Evolutionary conservation across 2,888 invertebrate genomes (phyloP).

Genomic region (Netelia melanura): DNA sequence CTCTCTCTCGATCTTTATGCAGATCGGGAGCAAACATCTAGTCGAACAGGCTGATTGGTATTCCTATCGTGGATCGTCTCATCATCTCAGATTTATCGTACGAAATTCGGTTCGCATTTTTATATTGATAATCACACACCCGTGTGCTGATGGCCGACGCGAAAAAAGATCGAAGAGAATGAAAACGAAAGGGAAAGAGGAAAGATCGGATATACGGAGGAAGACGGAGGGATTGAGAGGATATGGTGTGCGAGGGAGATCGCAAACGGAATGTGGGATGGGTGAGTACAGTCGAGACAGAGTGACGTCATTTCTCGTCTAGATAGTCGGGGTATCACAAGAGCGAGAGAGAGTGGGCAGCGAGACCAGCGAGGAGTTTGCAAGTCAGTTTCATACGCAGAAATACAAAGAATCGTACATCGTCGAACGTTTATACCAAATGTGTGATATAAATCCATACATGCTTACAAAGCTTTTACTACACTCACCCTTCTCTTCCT

Average conservation of each 20-base stretch:
- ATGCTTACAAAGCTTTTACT: background rate
- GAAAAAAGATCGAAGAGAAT: conserved; percentile 55
- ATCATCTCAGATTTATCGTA: conserved; percentile 81
- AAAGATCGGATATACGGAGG: conserved; percentile 53
- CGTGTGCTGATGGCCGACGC: conserved; percentile 46
- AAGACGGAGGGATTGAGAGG: conserved; percentile 57
- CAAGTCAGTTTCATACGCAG: conserved; percentile 61
- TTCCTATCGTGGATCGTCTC: conserved; percentile 76
- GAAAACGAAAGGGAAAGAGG: conserved; percentile 62
- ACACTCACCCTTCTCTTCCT: too few relatives aligned
- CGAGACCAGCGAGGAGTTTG: conserved; percentile 63
- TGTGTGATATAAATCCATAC: conserved; percentile 5
- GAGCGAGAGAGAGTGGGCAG: conserved; percentile 75
- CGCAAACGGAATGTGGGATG: conserved; percentile 79
- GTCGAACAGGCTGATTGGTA: conserved; percentile 81
- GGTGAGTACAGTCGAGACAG: conserved; percentile 76
- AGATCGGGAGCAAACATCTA: conserved; percentile 81
- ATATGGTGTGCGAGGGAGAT: conserved; percentile 61
- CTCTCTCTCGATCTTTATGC: conserved; percentile 79
- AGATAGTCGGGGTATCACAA: conserved; percentile 75
- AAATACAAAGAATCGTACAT: conserved; percentile 27
- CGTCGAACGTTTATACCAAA: conserved; percentile 14
- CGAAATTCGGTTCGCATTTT: conserved; percentile 79
- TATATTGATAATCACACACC: conserved; percentile 78
- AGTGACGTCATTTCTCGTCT: conserved; percentile 79